Conservation (phyloP, 2,797 vertebrate genomes). For the Heterohyrax brucei region DNA sequence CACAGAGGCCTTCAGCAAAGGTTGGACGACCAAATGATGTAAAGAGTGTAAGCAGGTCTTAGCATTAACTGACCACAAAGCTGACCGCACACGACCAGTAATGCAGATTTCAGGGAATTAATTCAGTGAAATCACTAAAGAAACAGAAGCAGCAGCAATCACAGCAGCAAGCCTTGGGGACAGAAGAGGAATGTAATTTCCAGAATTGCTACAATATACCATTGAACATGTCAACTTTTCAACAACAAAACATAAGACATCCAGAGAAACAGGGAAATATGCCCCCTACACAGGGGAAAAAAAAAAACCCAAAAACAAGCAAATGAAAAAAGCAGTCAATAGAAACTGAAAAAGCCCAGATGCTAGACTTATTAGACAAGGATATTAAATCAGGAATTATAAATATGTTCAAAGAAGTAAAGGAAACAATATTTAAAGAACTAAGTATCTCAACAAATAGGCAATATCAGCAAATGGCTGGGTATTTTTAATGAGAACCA, state of each 20-base stretch:
- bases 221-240: slow-evolving; percentile 14
- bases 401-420: slow-evolving; percentile 1
- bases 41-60: background rate
- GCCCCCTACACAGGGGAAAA: background rate
- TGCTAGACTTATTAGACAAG: background rate
- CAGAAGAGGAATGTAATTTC: background rate
- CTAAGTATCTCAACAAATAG: background rate
- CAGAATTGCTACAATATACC: background rate
- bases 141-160: background rate
- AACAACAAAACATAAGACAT: background rate
- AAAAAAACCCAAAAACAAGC: background rate
- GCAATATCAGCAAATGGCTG: background rate
- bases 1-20: background rate
- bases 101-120: background rate
- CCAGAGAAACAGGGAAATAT: background rate
- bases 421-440: background rate
- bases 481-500: background rate
- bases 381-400: background rate
- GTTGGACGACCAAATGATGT: background rate
- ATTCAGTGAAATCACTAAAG: slow-evolving; percentile 1
- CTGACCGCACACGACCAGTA: background rate
- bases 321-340: background rate
- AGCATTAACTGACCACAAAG: background rate
- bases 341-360: slow-evolving; percentile 6
- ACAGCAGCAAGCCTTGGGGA: background rate